Base-by-base conservation (phyloP, 2,888 invertebrate species). In the Coelopa pilipes region DNA sequence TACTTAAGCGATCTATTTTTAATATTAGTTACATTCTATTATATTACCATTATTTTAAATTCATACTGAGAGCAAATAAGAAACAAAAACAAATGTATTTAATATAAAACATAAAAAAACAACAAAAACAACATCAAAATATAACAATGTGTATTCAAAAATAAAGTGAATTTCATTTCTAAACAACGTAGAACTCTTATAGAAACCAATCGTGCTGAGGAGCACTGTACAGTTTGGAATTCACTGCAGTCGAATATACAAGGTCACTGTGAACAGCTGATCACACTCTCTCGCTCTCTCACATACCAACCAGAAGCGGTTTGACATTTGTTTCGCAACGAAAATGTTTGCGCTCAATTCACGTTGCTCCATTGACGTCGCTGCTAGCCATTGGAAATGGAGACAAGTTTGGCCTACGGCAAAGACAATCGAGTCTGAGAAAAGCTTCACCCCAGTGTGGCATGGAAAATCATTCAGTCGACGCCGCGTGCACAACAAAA, bases 1-100 rank as follows among this genome's bases (percentile, higher is more conserved):
- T 63, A 62, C 34, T 53, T 71, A 71, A 71, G 71, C 71, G 63
- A 71, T 71, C 13, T 65, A 65, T 45, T 59, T 59, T 65, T 63
- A 71, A 49, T 55, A 65, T 15, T 71, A 50, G 65, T 55, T 71
- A 63, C 46, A 71, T 71, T 71, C 55, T 34, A 49, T 62, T 70
- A 63, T 63, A 71, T 17, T 21, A 53, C 10, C 4, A 15, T 7
- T 34, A 50, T 46, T 70, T 13, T 49, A 71, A 71, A 71, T 45
- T 63, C 71, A 46, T 71, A 55, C 63, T 71, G 63, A 62, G 53
- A 34, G 49, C 60, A 34, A 57, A 69, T 19, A 62, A 62, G 5
- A 17, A 5, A 24, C 5, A 59, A 59, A 19, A 70, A 60, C 45
- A 70, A 70, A 53, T 53, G n/a, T 24, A 70, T 60, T 70, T 59